Evolutionary conservation across 1,140 invertebrate species (phyloP).

Genomic region (Brachionus angularis): DNA sequence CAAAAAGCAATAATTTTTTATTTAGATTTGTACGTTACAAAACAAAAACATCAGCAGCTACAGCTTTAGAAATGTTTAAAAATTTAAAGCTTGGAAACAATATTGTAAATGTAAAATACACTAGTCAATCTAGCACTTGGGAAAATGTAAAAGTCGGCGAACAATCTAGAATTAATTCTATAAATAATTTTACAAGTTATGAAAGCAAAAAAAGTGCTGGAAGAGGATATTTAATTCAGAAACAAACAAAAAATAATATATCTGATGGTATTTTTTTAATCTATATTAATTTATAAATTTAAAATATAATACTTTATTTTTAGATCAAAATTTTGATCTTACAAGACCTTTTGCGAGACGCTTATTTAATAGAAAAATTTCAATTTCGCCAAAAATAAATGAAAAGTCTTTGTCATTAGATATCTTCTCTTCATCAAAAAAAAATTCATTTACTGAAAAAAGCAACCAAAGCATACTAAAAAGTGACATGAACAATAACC

Average conservation of each 20-base stretch:
- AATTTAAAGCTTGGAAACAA: slow-evolving; percentile 21
- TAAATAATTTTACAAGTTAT: neutral
- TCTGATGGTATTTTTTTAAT: neutral
- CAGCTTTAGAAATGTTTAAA: slow-evolving; percentile 37
- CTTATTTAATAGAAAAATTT: neutral
- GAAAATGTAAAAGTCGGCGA: too few relatives aligned
- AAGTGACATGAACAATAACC: neutral
- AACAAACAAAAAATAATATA: too few relatives aligned
- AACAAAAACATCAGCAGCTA: neutral
- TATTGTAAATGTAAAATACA: neutral
- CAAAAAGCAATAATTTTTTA: neutral
- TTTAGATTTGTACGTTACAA: slow-evolving; percentile 9
- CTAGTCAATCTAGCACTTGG: neutral
- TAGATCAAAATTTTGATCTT: neutral
- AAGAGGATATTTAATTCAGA: too few relatives aligned
- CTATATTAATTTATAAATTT: neutral
- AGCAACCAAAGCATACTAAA: neutral
- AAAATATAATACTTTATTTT: neutral
- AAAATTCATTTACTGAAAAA: neutral
- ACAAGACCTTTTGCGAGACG: slow-evolving; percentile 2
- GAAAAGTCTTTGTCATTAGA: neutral
- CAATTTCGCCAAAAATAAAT: neutral
- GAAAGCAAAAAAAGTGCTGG: too few relatives aligned
- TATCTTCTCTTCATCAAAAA: neutral
- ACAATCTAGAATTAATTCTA: too few relatives aligned